These are phyloP conservation scores for Drosophila lacertosa DNA, from an alignment of 1,140 invertebrate genomes.

Conservation along the genomic window DNA sequence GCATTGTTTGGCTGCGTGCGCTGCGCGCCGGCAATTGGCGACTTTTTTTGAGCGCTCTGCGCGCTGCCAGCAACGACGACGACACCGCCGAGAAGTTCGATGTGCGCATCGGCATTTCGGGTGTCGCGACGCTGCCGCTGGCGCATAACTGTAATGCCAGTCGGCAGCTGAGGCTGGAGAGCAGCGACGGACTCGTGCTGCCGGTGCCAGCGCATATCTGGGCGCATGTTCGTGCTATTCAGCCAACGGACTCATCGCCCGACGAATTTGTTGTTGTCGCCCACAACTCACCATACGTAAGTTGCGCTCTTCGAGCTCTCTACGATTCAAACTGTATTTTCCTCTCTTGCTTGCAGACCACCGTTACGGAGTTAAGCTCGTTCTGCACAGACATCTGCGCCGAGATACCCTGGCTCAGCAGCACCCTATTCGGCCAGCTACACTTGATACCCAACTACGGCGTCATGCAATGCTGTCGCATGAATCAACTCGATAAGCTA, in stretches of 20 bases:
- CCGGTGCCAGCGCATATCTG: slow-evolving; percentile 28
- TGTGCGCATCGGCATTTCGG: slow-evolving; percentile 35
- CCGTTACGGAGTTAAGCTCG: slow-evolving; percentile 12
- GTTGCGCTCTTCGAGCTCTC: not conserved
- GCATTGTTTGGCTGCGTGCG: slow-evolving; percentile 21
- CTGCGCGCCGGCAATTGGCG: slow-evolving; percentile 33
- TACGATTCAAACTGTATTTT: not conserved
- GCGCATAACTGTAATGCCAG: not conserved
- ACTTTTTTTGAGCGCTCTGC: slow-evolving; percentile 18
- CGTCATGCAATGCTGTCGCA: slow-evolving; percentile 29
- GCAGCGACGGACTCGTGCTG: not conserved
- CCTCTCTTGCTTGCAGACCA: not conserved
- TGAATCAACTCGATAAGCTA: slow-evolving; percentile 27
- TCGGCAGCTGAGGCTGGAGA: not conserved
- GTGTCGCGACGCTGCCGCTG: slow-evolving; percentile 21
- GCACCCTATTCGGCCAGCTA: slow-evolving; percentile 30
- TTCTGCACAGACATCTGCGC: slow-evolving; percentile 35
- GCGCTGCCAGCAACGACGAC: not conserved
- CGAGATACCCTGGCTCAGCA: slow-evolving; percentile 35
- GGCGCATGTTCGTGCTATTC: slow-evolving; percentile 27
- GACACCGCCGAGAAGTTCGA: slow-evolving; percentile 6
- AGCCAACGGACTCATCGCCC: not conserved
- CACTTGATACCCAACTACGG: slow-evolving; percentile 36
- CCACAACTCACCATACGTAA: slow-evolving; percentile 46
- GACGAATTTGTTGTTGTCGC: slow-evolving; percentile 40